Base-by-base conservation (phyloP, 1,140 invertebrate genomes). In the Anagrus nilaparvatae region DNA sequence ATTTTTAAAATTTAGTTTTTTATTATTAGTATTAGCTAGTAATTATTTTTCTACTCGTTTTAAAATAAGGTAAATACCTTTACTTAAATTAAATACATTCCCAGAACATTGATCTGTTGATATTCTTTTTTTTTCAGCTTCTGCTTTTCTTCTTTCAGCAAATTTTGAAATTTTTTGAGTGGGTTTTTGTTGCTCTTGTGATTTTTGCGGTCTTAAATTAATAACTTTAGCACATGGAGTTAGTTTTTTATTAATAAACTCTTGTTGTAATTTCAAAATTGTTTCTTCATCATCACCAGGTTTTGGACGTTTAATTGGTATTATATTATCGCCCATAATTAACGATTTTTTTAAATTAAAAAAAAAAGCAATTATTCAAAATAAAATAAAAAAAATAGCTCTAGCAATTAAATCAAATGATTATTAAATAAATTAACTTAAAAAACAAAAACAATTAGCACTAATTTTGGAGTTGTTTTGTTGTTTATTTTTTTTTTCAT, bases 231-330 rank as follows among this genome's bases (percentile, higher is more conserved):
- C 77, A 1, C 78, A 71, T 3, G 77, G 72, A 36, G 71, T 59
- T 17, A 64, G 55, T 35, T 61, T 59, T 5, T 63, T 57, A 31
- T 60, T 61, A 3, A 78, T 50, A 52, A 79, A 86, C 37, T 80
- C 76, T 46, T 78, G 72, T 53, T 84, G 81, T 72, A 81, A 75
- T 28, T 68, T 72, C 13, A 84, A 65, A 29, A 85, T 66, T 51
- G 84, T 79, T 16, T 81, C 74, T 48, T 84, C 81, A 20, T 58
- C 70, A 52, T 84, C 81, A 4, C 65, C 68, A 2, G 71, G 71
- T 48, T 75, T 79, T 1, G 80, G 79, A 50, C 80, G 67, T 44
- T 61, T 63, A 1, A 55, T 37, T 31, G 34, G 12, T 20, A 46
- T 18, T 21, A n/a, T 13, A n/a, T 24, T 7, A 24, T 40, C 41